A percentile compares a stretch with the other conserved stretches of the same genome.
Evolutionary conservation across 2,888 invertebrate genomes (phyloP).

Genomic region (Lingula anatina): DNA sequence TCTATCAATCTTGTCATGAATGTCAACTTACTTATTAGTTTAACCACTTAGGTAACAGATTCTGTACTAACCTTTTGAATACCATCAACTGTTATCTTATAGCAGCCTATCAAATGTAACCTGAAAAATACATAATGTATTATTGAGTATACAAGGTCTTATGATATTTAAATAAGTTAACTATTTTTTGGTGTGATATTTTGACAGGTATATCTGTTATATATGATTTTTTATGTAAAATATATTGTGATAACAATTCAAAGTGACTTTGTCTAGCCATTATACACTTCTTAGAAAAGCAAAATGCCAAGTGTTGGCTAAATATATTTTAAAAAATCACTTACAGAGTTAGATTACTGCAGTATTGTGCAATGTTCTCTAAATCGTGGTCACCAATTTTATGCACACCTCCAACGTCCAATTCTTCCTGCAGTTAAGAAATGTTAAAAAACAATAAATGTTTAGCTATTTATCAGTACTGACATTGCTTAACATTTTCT

Average conservation of each 20-base stretch:
- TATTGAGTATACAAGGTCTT: too few species aligned
- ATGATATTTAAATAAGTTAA: too few species aligned
- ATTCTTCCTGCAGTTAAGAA: slow-evolving; percentile 23
- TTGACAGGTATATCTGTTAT: too few species aligned
- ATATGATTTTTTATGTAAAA: too few species aligned
- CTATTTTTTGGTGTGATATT: too few species aligned
- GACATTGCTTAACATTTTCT: too few species aligned
- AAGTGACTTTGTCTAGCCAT: neutral
- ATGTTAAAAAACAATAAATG: neutral
- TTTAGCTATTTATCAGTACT: too few species aligned
- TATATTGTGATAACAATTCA: too few species aligned
- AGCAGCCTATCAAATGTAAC: slow-evolving; percentile 36
- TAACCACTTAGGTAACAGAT: too few species aligned
- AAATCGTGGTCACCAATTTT: slow-evolving; percentile 28
- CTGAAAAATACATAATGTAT: slow-evolving; percentile 20
- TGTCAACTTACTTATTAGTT: too few species aligned
- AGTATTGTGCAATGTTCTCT: slow-evolving; percentile 20
- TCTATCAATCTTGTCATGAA: too few species aligned
- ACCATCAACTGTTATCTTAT: slow-evolving; percentile 27
- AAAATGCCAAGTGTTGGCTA: neutral
- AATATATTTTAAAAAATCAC: slow-evolving; percentile 1
- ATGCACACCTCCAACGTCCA: slow-evolving; percentile 27
- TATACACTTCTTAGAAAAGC: neutral
- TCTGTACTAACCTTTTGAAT: slow-evolving; percentile 24
- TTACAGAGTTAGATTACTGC: slow-evolving; percentile 34